Evolutionary conservation across 2,888 invertebrate genomes (phyloP).

Genomic region (Eledona agricola): DNA sequence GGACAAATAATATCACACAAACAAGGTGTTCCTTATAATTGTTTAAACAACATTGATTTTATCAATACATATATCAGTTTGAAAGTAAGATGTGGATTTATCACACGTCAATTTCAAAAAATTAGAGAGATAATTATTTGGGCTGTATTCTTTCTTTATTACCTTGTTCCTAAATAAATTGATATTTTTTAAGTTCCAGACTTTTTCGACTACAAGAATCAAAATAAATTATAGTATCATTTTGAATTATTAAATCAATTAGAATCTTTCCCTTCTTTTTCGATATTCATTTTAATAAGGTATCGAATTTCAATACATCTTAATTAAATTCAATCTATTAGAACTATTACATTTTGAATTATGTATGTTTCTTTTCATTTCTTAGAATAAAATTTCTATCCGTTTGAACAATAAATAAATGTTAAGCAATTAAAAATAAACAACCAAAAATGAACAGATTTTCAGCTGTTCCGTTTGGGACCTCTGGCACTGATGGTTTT

Average conservation of each 20-base stretch:
- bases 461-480: conserved; percentile 12
- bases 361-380: conserved; percentile 11
- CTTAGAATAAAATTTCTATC: conserved; percentile 14
- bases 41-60: conserved; percentile 23
- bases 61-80: conserved; percentile 20
- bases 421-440: conserved; percentile 13
- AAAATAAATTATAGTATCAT: conserved; percentile 3
- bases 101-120: conserved; percentile 19
- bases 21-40: conserved; percentile 24
- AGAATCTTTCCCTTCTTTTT: conserved; percentile 4
- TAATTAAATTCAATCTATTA: conserved; percentile 16
- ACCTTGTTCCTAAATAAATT: conserved; percentile 22
- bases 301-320: conserved; percentile 16
- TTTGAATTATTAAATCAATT: conserved; percentile 5
- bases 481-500: too few species aligned
- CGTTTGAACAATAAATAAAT: conserved; percentile 13
- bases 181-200: conserved; percentile 14
- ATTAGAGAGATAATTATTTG: conserved; percentile 19
- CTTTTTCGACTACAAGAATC: too few species aligned
- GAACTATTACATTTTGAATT: conserved; percentile 12
- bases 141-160: conserved; percentile 18
- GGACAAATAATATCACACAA: conserved; percentile 22
- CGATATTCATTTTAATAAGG: conserved; percentile 5
- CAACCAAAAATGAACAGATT: conserved; percentile 16
- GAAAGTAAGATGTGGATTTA: conserved; percentile 18